phyloP scores from a whole-genome alignment of 2,113 vertebrate genomes.

The Lamprologus callipterus region DNA sequence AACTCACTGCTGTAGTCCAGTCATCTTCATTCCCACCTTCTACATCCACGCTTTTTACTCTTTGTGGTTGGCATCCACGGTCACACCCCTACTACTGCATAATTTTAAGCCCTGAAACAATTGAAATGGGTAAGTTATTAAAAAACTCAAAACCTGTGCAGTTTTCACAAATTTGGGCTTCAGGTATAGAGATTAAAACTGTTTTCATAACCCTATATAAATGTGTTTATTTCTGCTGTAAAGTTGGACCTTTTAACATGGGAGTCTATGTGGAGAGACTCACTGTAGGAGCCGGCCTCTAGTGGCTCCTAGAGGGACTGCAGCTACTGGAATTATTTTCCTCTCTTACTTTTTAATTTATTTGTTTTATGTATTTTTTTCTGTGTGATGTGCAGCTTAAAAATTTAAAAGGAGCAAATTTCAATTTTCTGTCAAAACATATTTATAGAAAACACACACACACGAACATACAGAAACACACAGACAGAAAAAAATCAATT shows the following conservation, averaged over 20 bases:
- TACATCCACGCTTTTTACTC: background rate
- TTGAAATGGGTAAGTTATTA: background rate
- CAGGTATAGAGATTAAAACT: background rate
- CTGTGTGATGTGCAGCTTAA: background rate
- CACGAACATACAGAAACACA: background rate
- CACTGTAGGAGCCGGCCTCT: background rate
- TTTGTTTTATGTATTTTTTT: background rate
- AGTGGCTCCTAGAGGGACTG: background rate
- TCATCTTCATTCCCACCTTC: background rate
- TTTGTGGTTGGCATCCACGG: background rate
- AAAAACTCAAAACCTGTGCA: background rate
- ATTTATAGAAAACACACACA: background rate
- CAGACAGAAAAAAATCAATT: conserved; percentile 37
- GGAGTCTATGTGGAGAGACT: background rate
- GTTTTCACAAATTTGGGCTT: background rate
- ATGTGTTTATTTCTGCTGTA: background rate
- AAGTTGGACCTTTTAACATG: background rate
- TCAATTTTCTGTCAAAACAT: background rate
- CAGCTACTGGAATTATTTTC: background rate
- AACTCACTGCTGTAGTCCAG: background rate
- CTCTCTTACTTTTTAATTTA: background rate
- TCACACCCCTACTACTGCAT: background rate
- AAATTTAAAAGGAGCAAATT: background rate
- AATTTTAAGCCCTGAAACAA: background rate
- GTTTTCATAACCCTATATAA: background rate